Evolutionary conservation across 2,797 vertebrate species (phyloP).

Genomic region (Microchirus variegatus): DNA sequence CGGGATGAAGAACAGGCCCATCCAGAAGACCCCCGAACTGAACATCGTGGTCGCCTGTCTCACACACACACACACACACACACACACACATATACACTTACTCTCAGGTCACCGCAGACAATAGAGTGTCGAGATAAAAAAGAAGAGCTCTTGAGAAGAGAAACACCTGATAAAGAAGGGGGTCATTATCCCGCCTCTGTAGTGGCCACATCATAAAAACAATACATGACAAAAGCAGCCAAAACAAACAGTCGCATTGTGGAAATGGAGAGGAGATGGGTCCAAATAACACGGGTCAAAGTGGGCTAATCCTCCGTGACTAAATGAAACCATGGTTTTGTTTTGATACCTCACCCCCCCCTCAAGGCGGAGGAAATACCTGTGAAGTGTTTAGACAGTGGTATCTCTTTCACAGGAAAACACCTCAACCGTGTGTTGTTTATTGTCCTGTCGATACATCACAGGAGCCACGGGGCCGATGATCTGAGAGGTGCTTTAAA

Average conservation of each 20-base stretch:
- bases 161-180: constrained; percentile 49
- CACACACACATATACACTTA: constrained; percentile 34
- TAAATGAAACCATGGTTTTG: constrained; percentile 64
- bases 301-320: constrained; percentile 57
- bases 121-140: constrained; percentile 51
- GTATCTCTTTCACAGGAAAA: constrained; percentile 60
- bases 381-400: constrained; percentile 45
- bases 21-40: constrained; percentile 95
- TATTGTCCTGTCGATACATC: constrained; percentile 37
- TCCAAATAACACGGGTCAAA: constrained; percentile 33
- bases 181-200: constrained; percentile 25
- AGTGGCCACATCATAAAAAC: constrained; percentile 31
- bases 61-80: constrained; percentile 49
- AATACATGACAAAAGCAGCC: constrained; percentile 46
- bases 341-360: constrained; percentile 46
- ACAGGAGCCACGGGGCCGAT: constrained; percentile 8
- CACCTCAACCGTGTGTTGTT: constrained; percentile 32
- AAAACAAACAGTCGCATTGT: constrained; percentile 58
- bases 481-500: constrained; percentile 15
- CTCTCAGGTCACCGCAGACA: constrained; percentile 37
- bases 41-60: constrained; percentile 94
- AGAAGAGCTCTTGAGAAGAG: constrained; percentile 43
- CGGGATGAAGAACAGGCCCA: constrained; percentile 93
- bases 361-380: constrained; percentile 60
- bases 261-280: constrained; percentile 48